A percentile compares a stretch with the other conserved stretches of the same genome.
Conservation (phyloP, 2,888 invertebrate species). For the Hesperia comma region DNA sequence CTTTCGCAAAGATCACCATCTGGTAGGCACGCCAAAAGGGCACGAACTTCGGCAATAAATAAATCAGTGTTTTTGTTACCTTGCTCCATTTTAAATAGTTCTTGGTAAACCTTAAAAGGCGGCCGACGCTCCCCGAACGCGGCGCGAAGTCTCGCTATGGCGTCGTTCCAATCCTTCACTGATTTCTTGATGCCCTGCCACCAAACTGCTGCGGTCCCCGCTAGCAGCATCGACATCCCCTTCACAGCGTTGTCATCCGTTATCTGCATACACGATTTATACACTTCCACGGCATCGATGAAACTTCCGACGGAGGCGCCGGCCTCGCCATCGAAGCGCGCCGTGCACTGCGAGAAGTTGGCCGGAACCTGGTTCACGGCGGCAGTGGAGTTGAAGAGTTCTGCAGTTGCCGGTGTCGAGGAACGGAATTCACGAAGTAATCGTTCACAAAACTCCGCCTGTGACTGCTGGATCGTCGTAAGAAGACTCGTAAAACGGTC, state of each 20-base stretch:
- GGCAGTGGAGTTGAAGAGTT: conserved; percentile 1
- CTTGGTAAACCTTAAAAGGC: conserved; percentile 36
- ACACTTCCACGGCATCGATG: background rate
- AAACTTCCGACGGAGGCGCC: background rate
- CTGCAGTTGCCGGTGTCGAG: background rate
- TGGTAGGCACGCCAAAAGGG: conserved; percentile 38
- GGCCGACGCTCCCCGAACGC: conserved; percentile 38
- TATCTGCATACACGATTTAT: conserved; percentile 58
- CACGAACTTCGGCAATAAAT: conserved; percentile 34
- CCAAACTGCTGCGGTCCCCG: conserved; percentile 42
- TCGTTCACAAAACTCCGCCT: background rate
- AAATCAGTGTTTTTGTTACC: conserved; percentile 33
- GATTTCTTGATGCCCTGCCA: conserved; percentile 38
- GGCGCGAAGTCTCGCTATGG: conserved; percentile 22
- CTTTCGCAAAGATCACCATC: conserved; percentile 21
- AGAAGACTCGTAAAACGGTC: conserved; percentile 6
- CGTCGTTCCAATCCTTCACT: conserved; percentile 33
- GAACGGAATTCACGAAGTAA: background rate
- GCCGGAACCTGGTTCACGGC: background rate
- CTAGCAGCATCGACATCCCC: conserved; percentile 39
- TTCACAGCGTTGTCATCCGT: conserved; percentile 43
- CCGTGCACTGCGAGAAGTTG: conserved; percentile 10
- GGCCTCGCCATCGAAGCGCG: background rate
- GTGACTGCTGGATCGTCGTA: background rate
- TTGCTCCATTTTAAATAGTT: conserved; percentile 34